Evolutionary conservation across 2,113 vertebrate species (phyloP).

Genomic region (Protomyctophum bolini): DNA sequence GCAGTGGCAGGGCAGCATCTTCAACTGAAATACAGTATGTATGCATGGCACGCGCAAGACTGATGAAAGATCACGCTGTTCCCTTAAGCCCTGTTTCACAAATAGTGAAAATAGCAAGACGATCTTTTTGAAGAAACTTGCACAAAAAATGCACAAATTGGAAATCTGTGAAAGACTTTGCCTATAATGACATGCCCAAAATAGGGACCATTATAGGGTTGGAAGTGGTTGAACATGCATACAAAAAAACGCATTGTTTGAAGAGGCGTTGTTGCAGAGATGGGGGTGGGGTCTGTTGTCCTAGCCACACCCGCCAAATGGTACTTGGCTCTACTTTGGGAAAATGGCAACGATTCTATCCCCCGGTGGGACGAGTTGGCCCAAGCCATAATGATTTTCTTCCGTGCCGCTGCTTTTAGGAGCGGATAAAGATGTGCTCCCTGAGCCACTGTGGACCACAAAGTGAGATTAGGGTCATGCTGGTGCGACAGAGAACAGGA

Average conservation of each 20-base stretch:
- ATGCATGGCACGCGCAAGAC: not conserved
- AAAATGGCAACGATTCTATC: slow-evolving; percentile 34
- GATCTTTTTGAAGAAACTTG: no score
- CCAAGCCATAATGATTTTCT: slow-evolving; percentile 51
- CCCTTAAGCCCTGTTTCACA: no score
- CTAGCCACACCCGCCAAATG: slow-evolving; percentile 20
- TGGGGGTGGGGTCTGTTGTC: not conserved
- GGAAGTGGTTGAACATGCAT: no score
- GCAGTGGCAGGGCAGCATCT: slow-evolving; percentile 9
- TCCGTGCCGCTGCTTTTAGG: slow-evolving; percentile 49
- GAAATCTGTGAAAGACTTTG: no score
- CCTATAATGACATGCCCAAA: no score
- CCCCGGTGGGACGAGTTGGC: slow-evolving; percentile 30
- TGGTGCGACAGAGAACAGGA: slow-evolving; percentile 38
- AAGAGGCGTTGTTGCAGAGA: no score
- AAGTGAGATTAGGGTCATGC: slow-evolving; percentile 64
- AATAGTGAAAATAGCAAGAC: no score
- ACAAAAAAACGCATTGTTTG: no score
- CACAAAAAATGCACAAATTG: no score
- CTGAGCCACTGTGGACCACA: slow-evolving; percentile 40
- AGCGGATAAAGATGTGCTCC: slow-evolving; percentile 17
- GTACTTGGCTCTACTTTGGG: slow-evolving; percentile 13
- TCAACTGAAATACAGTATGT: not conserved
- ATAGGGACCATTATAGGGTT: no score
- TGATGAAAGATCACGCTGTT: slow-evolving; percentile 14